Conservation (phyloP, 2,113 vertebrate genomes). For the Lepus timidus region DNA sequence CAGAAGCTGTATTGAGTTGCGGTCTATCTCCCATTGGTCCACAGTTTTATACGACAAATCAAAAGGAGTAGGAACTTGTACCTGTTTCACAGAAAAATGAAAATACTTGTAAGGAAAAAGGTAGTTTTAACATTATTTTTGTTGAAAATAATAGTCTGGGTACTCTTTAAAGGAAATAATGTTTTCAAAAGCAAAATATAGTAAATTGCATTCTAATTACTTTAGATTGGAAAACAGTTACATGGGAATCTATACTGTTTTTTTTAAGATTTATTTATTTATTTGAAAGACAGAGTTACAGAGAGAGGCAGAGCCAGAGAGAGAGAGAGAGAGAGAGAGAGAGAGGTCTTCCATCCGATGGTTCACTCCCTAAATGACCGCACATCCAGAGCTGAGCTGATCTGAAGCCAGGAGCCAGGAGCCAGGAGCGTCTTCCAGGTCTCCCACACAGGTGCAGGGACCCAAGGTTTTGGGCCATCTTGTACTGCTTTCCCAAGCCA, state of each 20-base stretch:
- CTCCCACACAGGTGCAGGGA: too few species aligned
- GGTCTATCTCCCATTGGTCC: slow-evolving; percentile 98
- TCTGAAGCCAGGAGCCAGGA: too few species aligned
- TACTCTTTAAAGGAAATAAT: neutral
- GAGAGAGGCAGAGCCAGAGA: too few species aligned
- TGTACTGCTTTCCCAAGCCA: too few species aligned
- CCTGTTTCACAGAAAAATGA: slow-evolving; percentile 80
- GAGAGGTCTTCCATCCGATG: too few species aligned
- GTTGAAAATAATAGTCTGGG: neutral
- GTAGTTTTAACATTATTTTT: neutral
- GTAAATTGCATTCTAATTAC: neutral
- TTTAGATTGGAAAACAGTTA: neutral
- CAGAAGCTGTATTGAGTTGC: slow-evolving; percentile 91
- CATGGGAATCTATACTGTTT: neutral
- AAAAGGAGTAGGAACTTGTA: slow-evolving; percentile 86
- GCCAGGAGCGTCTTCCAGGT: too few species aligned
- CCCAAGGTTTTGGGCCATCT: too few species aligned
- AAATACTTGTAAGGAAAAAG: slow-evolving; percentile 30
- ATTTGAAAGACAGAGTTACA: too few species aligned
- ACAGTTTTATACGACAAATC: slow-evolving; percentile 96
- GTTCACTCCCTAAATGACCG: too few species aligned
- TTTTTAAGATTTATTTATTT: neutral
- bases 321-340: too few species aligned
- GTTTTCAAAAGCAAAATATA: slow-evolving; percentile 25
- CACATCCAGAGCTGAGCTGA: too few species aligned